Evolutionary conservation across 2,113 vertebrate species (phyloP), one percentile per base, ranked within the genome.

Genomic region (Speoplatyrhinus poulsoni): DNA sequence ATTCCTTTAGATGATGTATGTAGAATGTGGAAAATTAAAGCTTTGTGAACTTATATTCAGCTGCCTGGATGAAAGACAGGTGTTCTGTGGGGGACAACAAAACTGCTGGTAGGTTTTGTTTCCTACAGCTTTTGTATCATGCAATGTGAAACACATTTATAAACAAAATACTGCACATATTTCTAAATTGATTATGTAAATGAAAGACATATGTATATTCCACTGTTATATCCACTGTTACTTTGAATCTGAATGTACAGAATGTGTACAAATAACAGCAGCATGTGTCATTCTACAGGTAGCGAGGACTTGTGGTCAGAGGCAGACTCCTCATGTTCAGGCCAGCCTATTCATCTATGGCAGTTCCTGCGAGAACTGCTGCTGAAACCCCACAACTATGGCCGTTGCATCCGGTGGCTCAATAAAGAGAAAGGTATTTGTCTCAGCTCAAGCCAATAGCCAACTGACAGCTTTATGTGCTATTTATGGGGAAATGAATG

Each of bases 321-420:
- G 85, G 96, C 94, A 2, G 96, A 98, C 70, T 99, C 96, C 0
- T 98, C 95, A 11, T 96, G 95, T 12, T 94, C 96, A 0, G 95
- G 95, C 70, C 98, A 99, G 77, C 96, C 98, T 15, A 99, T 99
- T 70, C 98, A 99, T 85, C 93, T 99, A 26, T 99, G 98, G 98
- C 98, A 99, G 87, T 99, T 99, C 85, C 94, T 99, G 75, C 92
- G 94, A 60, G 97, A 99, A 82, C 95, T 99, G 46, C 92, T 99
- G 60, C 93, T 98, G 70, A 99, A 98, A 58, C 98, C 97, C 0
- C 95, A 97, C 91, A 96, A 87, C 89, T 98, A 98, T 0, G 96
- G 96, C 33, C 96, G 95, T 80, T 96, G 95, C 90, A 99, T 99
- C 80, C 95, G 97, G 78, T 99, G 97, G 97, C 95, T 99, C 78